phyloP scores from a whole-genome alignment of 2,797 vertebrate species.

The Podargus strigoides region DNA sequence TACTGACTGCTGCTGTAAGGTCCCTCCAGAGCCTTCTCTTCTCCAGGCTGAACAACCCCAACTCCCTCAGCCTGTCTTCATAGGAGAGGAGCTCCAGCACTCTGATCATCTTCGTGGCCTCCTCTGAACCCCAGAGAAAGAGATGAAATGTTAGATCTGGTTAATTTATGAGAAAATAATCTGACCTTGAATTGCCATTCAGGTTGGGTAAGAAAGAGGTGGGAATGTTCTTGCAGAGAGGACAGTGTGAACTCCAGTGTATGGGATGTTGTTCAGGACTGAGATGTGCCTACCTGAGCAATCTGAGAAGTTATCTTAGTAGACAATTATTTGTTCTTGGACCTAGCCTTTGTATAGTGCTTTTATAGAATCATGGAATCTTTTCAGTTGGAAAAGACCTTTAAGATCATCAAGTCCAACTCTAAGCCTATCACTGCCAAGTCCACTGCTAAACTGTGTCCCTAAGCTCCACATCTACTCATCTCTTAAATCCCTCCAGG shows the following conservation, averaged over 20 bases:
- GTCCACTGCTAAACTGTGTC: background rate
- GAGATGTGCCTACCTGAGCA: background rate
- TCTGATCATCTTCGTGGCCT: too few relatives aligned
- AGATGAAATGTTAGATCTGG: background rate
- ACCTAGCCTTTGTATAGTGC: background rate
- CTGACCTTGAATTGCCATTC: background rate
- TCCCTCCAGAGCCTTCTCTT: too few relatives aligned
- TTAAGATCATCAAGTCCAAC: background rate
- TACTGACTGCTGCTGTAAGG: too few relatives aligned
- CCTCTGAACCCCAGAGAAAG: background rate
- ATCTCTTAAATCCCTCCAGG: background rate
- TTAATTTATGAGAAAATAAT: background rate
- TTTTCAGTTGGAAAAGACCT: background rate
- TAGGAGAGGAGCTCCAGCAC: too few relatives aligned
- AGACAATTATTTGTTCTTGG: background rate
- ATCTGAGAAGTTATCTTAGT: background rate
- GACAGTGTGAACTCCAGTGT: fast-evolving
- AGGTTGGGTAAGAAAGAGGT: background rate
- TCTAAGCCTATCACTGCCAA: background rate
- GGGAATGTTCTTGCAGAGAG: background rate
- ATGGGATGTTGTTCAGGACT: background rate
- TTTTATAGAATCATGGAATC: background rate
- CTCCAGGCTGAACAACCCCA: too few relatives aligned
- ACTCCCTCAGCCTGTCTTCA: too few relatives aligned
- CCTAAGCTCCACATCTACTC: background rate